Evolutionary conservation across 2,113 vertebrate genomes (phyloP).

Genomic region (Sardina pilchardus): DNA sequence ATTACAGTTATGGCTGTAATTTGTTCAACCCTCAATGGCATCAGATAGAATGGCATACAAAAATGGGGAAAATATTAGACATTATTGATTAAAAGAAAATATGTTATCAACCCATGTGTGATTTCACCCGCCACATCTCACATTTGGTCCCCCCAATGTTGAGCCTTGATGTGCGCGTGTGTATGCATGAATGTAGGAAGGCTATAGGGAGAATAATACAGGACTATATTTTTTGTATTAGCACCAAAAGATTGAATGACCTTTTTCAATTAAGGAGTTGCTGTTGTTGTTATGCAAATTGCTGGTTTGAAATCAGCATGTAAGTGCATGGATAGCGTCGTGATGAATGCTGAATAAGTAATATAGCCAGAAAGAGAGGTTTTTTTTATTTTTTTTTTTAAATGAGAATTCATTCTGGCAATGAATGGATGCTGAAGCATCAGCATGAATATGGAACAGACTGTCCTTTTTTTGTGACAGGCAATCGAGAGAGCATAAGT

Average conservation of each 20-base stretch:
- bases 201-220: not conserved
- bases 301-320: not conserved
- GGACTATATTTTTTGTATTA: not conserved
- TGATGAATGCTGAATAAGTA: conserved; percentile 1
- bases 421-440: not conserved
- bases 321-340: not conserved
- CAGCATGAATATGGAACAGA: not conserved
- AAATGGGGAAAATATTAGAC: too few relatives aligned
- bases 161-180: not conserved
- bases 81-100: too few relatives aligned
- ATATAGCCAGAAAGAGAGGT: not conserved
- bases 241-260: not conserved
- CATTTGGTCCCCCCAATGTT: not conserved
- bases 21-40: too few relatives aligned
- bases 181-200: not conserved
- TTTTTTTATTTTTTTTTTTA: not conserved
- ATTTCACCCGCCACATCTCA: too few relatives aligned
- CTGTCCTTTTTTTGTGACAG: not conserved
- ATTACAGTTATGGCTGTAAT: too few relatives aligned
- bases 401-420: conserved; percentile 1
- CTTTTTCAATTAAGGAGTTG: not conserved
- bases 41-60: too few relatives aligned
- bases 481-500: not conserved
- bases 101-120: too few relatives aligned
- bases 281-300: not conserved